Conservation (phyloP, 2,797 vertebrate species). For the Eulemur albifrons region DNA sequence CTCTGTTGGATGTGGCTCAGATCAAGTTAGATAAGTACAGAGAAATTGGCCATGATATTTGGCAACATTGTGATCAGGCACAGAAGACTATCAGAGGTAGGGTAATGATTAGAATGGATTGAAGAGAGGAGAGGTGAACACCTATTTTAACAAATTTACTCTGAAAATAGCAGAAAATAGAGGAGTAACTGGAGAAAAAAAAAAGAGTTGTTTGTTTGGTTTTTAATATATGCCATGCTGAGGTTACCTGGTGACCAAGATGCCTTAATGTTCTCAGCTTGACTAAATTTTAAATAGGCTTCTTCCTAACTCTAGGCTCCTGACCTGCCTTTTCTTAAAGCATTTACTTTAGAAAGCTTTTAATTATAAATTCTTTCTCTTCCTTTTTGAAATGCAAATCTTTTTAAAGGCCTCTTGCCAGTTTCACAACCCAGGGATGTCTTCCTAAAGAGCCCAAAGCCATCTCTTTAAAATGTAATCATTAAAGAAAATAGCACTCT, state of each 20-base stretch:
- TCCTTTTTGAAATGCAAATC: background rate
- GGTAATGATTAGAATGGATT: background rate
- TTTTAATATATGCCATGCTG: background rate
- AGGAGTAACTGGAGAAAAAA: background rate
- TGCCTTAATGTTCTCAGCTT: background rate
- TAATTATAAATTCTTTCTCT: background rate
- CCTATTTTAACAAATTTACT: background rate
- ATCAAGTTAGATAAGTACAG: background rate
- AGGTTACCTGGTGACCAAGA: background rate
- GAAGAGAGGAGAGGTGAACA: background rate
- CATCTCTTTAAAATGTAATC: background rate
- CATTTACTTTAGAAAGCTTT: background rate
- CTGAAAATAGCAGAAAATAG: background rate
- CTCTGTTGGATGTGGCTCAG: background rate
- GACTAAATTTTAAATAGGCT: background rate
- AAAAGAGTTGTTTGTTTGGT: background rate
- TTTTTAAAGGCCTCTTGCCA: background rate
- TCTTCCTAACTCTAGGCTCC: background rate
- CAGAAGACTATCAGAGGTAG: background rate
- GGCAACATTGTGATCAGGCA: background rate
- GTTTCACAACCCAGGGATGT: background rate
- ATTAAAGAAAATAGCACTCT: background rate
- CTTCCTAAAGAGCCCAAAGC: background rate
- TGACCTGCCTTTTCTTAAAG: background rate
- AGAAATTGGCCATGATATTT: background rate